These are phyloP conservation scores for Ridgeia piscesae DNA, from an alignment of 1,140 invertebrate species.

Conservation along the genomic window DNA sequence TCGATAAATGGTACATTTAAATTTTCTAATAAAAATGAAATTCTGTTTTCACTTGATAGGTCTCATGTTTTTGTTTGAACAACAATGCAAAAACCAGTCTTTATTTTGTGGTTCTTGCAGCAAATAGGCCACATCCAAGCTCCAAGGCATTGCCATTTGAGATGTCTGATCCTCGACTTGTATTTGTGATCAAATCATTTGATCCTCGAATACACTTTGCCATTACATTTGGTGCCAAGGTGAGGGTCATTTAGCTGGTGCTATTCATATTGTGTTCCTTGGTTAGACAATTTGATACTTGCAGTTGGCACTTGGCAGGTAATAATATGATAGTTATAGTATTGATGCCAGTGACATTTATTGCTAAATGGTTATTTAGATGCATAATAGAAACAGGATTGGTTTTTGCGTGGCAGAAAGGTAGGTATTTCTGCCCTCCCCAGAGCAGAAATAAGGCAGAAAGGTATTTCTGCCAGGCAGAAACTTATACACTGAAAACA, in stretches of 20 bases:
- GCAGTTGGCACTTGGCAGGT: not conserved
- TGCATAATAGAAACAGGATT: not conserved
- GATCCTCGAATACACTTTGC: slow-evolving; percentile 60
- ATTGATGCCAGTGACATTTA: not conserved
- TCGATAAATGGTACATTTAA: not conserved
- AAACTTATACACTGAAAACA: too few relatives aligned
- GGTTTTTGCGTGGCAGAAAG: too few relatives aligned
- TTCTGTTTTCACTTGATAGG: too few relatives aligned
- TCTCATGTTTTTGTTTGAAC: not conserved
- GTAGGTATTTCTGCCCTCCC: too few relatives aligned
- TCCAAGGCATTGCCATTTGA: slow-evolving; percentile 48
- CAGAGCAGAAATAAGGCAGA: too few relatives aligned
- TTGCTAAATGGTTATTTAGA: not conserved
- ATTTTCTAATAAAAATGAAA: too few relatives aligned
- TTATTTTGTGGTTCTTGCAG: slow-evolving; percentile 33
- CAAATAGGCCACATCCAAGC: slow-evolving; percentile 55
- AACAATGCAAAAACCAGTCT: not conserved
- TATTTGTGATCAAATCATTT: slow-evolving; percentile 44
- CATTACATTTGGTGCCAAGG: slow-evolving; percentile 58
- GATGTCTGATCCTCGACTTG: slow-evolving; percentile 46
- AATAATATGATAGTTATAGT: too few relatives aligned
- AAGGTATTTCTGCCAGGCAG: too few relatives aligned
- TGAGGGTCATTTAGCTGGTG: slow-evolving; percentile 25
- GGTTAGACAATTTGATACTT: not conserved
- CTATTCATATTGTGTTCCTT: not conserved